These are phyloP conservation scores for Apodemia mormo DNA, from an alignment of 2,888 invertebrate genomes.

Conservation along the genomic window DNA sequence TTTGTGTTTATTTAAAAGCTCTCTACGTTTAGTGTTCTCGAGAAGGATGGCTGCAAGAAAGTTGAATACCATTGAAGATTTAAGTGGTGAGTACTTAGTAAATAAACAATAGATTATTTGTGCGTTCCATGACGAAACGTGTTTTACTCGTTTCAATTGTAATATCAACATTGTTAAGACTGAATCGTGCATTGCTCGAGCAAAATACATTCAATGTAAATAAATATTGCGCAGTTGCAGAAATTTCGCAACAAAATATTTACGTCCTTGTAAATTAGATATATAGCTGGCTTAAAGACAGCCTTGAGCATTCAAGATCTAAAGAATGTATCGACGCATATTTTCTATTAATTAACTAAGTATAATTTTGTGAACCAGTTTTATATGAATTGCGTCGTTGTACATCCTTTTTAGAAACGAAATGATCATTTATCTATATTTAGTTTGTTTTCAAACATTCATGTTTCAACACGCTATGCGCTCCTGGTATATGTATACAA, in stretches of 20 bases:
- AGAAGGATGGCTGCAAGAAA: slow-evolving; percentile 70
- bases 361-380: slow-evolving; percentile 2
- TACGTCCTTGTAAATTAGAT: slow-evolving; percentile 2
- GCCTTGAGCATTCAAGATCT: background rate
- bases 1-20: slow-evolving; percentile 30
- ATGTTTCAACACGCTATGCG: background rate
- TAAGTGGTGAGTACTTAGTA: slow-evolving; percentile 69
- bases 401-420: slow-evolving; percentile 11
- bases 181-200: background rate
- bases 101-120: slow-evolving; percentile 55
- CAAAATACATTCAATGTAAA: background rate
- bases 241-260: slow-evolving; percentile 12
- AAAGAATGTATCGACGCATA: slow-evolving; percentile 6
- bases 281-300: background rate
- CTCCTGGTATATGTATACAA: slow-evolving; percentile 2
- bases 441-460: slow-evolving; percentile 1
- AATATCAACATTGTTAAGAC: slow-evolving; percentile 19
- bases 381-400: slow-evolving; percentile 5
- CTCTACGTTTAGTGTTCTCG: slow-evolving; percentile 33
- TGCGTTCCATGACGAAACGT: slow-evolving; percentile 55
- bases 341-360: slow-evolving; percentile 14
- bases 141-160: slow-evolving; percentile 44
- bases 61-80: slow-evolving; percentile 74
- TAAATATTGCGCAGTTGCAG: slow-evolving; percentile 17
- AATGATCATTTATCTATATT: slow-evolving; percentile 16